Evolutionary conservation across 2,888 invertebrate genomes (phyloP).

Genomic region (Apodemia duryi): DNA sequence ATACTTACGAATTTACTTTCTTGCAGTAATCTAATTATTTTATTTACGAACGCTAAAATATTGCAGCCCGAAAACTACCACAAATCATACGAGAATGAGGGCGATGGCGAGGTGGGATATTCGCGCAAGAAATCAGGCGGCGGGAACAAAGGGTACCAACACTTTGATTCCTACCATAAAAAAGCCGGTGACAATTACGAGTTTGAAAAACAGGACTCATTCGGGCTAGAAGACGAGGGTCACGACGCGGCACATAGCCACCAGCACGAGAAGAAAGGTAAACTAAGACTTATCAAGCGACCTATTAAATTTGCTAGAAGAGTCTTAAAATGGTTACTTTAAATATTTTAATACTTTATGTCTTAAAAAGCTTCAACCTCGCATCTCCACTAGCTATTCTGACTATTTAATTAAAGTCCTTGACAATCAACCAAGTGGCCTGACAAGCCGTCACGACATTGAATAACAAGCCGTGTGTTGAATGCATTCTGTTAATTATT

Average conservation of each 20-base stretch:
- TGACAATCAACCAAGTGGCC: too few relatives aligned
- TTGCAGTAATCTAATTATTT: background rate
- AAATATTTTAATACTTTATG: slow-evolving; percentile 17
- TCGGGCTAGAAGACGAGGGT: slow-evolving; percentile 75
- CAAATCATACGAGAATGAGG: slow-evolving; percentile 80
- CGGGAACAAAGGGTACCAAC: slow-evolving; percentile 85
- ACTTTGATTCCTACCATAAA: slow-evolving; percentile 85
- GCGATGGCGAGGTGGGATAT: slow-evolving; percentile 83
- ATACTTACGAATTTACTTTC: too few relatives aligned
- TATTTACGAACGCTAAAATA: background rate
- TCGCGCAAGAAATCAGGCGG: slow-evolving; percentile 81
- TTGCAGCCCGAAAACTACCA: slow-evolving; percentile 69
- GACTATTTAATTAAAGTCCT: too few relatives aligned
- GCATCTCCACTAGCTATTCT: too few relatives aligned
- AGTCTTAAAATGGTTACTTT: slow-evolving; percentile 48
- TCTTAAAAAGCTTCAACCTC: too few relatives aligned
- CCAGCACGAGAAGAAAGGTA: slow-evolving; percentile 59
- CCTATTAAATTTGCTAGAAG: slow-evolving; percentile 50
- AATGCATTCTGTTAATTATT: too few relatives aligned
- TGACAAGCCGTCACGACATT: too few relatives aligned
- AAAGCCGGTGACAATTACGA: slow-evolving; percentile 86
- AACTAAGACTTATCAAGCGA: slow-evolving; percentile 43
- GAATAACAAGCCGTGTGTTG: too few relatives aligned
- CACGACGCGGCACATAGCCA: slow-evolving; percentile 69
- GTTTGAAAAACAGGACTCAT: slow-evolving; percentile 83